Conservation (phyloP, 2,888 invertebrate genomes). For the Nephrotoma appendiculata region DNA sequence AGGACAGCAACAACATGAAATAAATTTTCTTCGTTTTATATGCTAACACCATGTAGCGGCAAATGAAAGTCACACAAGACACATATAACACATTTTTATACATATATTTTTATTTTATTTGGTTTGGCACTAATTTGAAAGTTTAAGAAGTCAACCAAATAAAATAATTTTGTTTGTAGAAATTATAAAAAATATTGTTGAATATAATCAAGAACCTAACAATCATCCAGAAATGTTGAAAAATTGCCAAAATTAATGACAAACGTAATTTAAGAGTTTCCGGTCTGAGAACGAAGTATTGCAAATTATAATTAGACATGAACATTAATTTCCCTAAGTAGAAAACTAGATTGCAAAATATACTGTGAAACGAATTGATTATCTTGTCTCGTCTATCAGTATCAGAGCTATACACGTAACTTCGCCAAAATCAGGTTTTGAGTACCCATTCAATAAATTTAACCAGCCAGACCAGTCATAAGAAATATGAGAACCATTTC, state of each 20-base stretch:
- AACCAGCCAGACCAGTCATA: not conserved
- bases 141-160: not conserved
- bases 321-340: too few relatives aligned
- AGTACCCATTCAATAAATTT: not conserved
- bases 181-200: not conserved
- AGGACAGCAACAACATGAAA: not conserved
- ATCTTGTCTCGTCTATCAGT: too few relatives aligned
- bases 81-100: not conserved
- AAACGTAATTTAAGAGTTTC: not conserved
- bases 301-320: too few relatives aligned
- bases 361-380: too few relatives aligned
- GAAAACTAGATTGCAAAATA: too few relatives aligned
- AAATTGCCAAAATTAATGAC: not conserved
- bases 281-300: not conserved
- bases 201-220: not conserved
- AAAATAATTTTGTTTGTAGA: not conserved
- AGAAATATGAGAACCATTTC: not conserved
- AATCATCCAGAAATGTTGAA: not conserved
- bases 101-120: not conserved
- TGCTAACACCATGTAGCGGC: not conserved
- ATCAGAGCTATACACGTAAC: too few relatives aligned
- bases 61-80: not conserved
- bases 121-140: not conserved
- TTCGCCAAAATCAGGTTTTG: too few relatives aligned
- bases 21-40: not conserved